Percentiles rank a stretch among this genome's conserved stretches.
Evolutionary conservation across 2,113 vertebrate species (phyloP).

Genomic region (Urocolius indicus): DNA sequence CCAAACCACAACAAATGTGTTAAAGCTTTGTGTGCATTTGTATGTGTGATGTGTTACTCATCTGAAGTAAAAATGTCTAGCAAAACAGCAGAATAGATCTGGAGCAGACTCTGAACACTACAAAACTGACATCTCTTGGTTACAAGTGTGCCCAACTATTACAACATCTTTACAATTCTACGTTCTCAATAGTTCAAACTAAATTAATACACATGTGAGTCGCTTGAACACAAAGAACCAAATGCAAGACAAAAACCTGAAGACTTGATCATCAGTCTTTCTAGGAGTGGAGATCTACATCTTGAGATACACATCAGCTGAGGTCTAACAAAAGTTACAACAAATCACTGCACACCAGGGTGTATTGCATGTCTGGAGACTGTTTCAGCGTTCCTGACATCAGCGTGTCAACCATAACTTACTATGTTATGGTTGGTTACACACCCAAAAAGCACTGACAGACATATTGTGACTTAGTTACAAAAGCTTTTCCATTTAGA

Average conservation of each 20-base stretch:
- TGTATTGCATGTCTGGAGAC: rapidly evolving
- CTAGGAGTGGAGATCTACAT: background rate
- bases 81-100: background rate
- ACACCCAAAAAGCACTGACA: background rate
- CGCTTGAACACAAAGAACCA: background rate
- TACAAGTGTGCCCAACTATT: background rate
- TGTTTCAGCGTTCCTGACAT: background rate
- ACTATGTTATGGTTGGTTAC: background rate
- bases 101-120: background rate
- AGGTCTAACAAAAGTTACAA: background rate
- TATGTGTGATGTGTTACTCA: background rate
- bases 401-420: rapidly evolving
- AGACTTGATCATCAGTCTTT: background rate
- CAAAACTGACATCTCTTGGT: constrained; percentile 81
- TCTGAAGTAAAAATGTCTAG: background rate
- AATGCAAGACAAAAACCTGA: background rate
- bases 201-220: background rate
- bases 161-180: background rate
- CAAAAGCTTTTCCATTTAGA: background rate
- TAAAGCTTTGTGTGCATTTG: background rate
- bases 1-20: too few species aligned
- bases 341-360: background rate
- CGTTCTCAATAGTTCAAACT: background rate
- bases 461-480: background rate
- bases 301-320: background rate